Evolutionary conservation across 1,140 invertebrate species (phyloP).

Genomic region (Phortica variegata): DNA sequence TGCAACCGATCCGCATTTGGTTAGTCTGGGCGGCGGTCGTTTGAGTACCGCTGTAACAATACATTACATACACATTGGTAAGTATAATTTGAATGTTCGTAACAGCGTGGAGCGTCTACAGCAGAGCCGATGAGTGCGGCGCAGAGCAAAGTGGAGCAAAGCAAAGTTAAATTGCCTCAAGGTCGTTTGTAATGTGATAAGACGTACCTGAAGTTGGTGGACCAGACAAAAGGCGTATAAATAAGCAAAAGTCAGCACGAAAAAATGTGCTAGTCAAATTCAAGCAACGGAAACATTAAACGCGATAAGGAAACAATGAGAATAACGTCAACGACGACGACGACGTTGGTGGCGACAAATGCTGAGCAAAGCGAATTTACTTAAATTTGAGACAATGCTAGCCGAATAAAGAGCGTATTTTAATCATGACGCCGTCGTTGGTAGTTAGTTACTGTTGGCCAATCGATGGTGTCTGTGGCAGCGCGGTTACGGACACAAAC

Average conservation of each 20-base stretch:
- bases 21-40: constrained; percentile 82
- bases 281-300: constrained; percentile 14
- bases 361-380: not conserved
- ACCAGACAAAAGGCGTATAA: too few species aligned
- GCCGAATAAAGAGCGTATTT: too few species aligned
- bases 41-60: constrained; percentile 87
- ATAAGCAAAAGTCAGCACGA: constrained; percentile 6
- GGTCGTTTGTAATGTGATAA: constrained; percentile 33
- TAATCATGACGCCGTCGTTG: too few species aligned
- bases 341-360: not conserved
- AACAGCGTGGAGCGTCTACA: too few species aligned
- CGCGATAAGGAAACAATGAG: too few species aligned
- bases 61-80: constrained; percentile 79
- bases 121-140: too few species aligned
- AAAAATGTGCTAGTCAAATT: constrained; percentile 21
- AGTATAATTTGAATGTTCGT: constrained; percentile 16
- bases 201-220: not conserved
- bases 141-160: too few species aligned
- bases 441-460: too few species aligned
- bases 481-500: too few species aligned
- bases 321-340: too few species aligned
- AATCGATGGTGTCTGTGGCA: too few species aligned
- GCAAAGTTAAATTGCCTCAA: not conserved
- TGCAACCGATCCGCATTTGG: constrained; percentile 83
- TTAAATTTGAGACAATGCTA: too few species aligned